Base-by-base conservation (phyloP, 2,113 vertebrate genomes). In the Elaphurus davidianus region DNA sequence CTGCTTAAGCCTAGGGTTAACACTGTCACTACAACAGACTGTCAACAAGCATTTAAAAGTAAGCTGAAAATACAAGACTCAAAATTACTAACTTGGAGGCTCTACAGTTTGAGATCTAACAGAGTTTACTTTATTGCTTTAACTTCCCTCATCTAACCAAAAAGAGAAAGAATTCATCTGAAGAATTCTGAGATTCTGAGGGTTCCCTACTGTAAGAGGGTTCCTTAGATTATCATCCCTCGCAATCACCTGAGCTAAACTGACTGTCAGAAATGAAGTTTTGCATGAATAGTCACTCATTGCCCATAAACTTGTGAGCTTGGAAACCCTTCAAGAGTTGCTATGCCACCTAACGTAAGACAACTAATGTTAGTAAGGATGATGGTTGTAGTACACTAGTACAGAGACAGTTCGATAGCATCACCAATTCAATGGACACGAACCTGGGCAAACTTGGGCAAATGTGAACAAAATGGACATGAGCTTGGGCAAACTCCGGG, bases 1-100 rank as follows among this genome's bases (percentile, higher is more conserved):
- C 36, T 84, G 84, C 45, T 43, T 81, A 85, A 95, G 76, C 57
- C 59, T 82, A 7, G 57, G 25, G 55, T 59, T 91, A 91, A 95
- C 50, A 30, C 15, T 89, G 87, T 90, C 76, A 79, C 25, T 45
- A 82, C 1, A 86, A 81, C 52, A 96, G 59, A 89, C 74, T 45
- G 52, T 94, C 55, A 94, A 86, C 10, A 94, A 97, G 71, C 59
- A 94, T 90, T 92, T 92, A 55, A 94, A 81, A 91, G 55, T 79
- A 57, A 79, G 19, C 27, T 85, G 36, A 94, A 76, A 87, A 95
- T 59, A 91, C 57, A 85, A n/a, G 57, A 54, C 36, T 94, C 87
- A 47, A 91, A 33, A 1, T 33, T 52, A 94, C 50, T 67, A 94
- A 79, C 43, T 50, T 71, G 1, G 83, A 54, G 40, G 62, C 33